Evolutionary conservation across 2,113 vertebrate species (phyloP), one percentile per base, ranked within the genome.

Genomic region (Lamprologus speciosus): DNA sequence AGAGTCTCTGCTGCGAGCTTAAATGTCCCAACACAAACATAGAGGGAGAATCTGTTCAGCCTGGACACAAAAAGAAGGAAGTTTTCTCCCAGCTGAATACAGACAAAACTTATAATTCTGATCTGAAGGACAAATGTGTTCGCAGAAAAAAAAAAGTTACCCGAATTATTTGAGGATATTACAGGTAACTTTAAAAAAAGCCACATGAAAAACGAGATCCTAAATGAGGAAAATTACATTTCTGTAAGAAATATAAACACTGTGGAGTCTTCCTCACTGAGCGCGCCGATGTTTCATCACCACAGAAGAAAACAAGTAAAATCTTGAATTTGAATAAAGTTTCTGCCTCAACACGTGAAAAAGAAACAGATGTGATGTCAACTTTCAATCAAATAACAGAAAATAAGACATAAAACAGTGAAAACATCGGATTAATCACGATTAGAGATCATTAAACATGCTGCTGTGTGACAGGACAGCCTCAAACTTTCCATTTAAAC

Each of bases 1-100:
- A 45, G 21, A 6, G 37, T 10, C 5, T 26, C 23, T 17, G 23
- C 40, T 7, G 19, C 5, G 0, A 28, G 14, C 2, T 7, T 10
- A 16, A 7, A 7, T 23, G 21, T 47, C 0, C 42, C 42, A 1
- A 50, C 70, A 19, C 5, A 1, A 0, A 9, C 16, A 6, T 45
- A 21, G 21, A 23, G 37, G 8, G n/a, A 42, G 8, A 70, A 3
- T 11, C 23, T 31, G 42, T 28, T 75, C 1, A 17, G 42, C 3
- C 70, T 47, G 23, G 70, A 47, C 13, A 17, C 14, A 19, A 47
- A 17, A 2, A 11, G 5, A 1, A 75, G 40, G 23, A 26, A 2
- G 40, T 17, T 70, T 42, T 26, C 60, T 65, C 58, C 12, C 12
- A 73, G 37, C 37, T 70, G 1, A 42, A 45, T 65, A 35, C 60